Evolutionary conservation across 2,797 vertebrate genomes (phyloP).

Genomic region (Sebastolobus alascanus): DNA sequence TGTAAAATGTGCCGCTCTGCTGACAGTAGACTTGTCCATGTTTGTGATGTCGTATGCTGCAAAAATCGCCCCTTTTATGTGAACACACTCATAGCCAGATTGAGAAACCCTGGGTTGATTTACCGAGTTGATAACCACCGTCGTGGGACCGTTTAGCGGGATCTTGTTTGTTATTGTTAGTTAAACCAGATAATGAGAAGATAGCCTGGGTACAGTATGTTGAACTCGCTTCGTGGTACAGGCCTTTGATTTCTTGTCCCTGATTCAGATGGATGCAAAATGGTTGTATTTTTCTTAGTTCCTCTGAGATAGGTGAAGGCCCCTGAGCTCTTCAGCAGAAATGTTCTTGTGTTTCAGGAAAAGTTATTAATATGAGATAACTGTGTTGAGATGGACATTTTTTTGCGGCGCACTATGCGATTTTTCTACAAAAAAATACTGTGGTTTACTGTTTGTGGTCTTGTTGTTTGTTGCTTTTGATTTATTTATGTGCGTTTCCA

Average conservation of each 20-base stretch:
- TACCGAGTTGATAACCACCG: too few species aligned
- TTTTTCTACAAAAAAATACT: constrained; percentile 7
- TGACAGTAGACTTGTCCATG: too few species aligned
- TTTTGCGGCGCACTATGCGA: neutral
- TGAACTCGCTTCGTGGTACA: too few species aligned
- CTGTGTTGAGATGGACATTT: neutral
- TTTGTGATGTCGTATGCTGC: too few species aligned
- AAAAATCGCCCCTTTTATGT: too few species aligned
- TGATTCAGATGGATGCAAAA: neutral
- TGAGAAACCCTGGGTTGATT: too few species aligned
- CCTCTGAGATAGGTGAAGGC: neutral
- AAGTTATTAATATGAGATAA: neutral
- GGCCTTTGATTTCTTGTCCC: neutral
- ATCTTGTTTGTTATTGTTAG: too few species aligned
- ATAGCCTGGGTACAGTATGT: too few species aligned
- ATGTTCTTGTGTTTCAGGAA: neutral
- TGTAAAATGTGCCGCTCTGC: too few species aligned
- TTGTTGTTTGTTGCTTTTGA: constrained; percentile 7
- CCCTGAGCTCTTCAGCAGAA: neutral
- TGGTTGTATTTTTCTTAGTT: neutral
- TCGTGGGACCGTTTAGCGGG: too few species aligned
- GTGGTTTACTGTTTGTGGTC: constrained; percentile 15
- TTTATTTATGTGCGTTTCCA: neutral
- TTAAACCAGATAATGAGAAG: too few species aligned
- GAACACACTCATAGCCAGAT: too few species aligned